Evolutionary conservation across 2,113 vertebrate genomes (phyloP).

Genomic region (Echinops telfairi): DNA sequence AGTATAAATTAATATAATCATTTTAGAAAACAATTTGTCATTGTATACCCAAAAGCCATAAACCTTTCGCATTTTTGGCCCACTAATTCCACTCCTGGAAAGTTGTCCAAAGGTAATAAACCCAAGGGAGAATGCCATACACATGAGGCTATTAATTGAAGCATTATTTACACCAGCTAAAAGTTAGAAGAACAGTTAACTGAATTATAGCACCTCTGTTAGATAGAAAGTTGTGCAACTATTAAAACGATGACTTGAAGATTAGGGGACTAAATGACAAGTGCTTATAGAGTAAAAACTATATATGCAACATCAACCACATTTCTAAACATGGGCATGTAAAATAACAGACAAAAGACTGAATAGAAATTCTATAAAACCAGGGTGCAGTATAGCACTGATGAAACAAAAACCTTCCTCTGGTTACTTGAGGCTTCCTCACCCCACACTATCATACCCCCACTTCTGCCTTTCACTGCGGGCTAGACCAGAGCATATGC

Average conservation of each 20-base stretch:
- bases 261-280: slow-evolving; percentile 41
- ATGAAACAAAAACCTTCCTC: no score
- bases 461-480: no score
- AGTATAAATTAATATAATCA: slow-evolving; percentile 17
- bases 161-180: slow-evolving; percentile 56
- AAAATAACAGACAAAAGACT: not conserved
- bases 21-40: slow-evolving; percentile 61
- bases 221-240: slow-evolving; percentile 41
- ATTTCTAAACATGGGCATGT: slow-evolving; percentile 18
- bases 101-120: slow-evolving; percentile 67
- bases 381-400: no score
- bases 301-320: not conserved
- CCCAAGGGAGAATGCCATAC: slow-evolving; percentile 37
- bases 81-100: slow-evolving; percentile 51
- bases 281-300: slow-evolving; percentile 17
- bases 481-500: no score
- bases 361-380: not conserved
- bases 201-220: slow-evolving; percentile 56
- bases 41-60: slow-evolving; percentile 41
- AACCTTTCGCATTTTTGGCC: slow-evolving; percentile 33
- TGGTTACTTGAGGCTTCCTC: no score
- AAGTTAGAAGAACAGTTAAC: slow-evolving; percentile 21
- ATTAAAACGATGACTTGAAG: slow-evolving; percentile 61
- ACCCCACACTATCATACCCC: no score
- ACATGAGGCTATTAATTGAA: slow-evolving; percentile 49